phyloP scores from a whole-genome alignment of 2,113 vertebrate genomes.

The Myotis davidii region DNA sequence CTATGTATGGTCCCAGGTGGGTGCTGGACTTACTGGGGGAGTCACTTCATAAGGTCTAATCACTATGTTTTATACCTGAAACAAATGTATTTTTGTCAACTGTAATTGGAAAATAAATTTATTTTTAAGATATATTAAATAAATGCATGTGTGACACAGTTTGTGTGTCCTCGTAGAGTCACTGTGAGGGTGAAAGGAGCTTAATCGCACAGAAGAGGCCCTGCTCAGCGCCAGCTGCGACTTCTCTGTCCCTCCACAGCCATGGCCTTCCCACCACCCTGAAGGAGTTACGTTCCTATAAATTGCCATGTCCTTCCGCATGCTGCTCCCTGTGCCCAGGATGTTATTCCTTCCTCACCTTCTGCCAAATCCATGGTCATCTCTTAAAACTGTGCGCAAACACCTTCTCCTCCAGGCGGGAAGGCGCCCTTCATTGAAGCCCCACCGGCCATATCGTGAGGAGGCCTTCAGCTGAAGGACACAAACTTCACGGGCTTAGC shows the following conservation, averaged over 20 bases:
- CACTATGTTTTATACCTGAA: not conserved
- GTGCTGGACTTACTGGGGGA: too few species aligned
- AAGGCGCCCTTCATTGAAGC: not conserved
- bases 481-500: rapidly evolving
- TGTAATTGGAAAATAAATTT: not conserved
- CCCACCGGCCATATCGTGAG: too few species aligned
- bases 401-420: not conserved
- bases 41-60: not conserved
- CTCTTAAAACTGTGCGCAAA: not conserved
- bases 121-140: not conserved
- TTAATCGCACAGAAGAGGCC: not conserved
- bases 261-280: too few species aligned
- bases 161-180: not conserved
- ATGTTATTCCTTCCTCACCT: not conserved
- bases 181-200: not conserved
- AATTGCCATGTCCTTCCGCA: not conserved
- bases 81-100: not conserved
- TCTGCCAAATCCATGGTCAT: not conserved
- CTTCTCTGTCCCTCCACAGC: rapidly evolving
- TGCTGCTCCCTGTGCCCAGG: not conserved
- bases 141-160: not conserved
- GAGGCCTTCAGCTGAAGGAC: not conserved
- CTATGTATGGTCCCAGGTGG: not conserved
- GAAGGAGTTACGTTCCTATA: not conserved
- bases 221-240: not conserved